Evolutionary conservation across 2,797 vertebrate species (phyloP).

Genomic region (Emydoidea blandingii): DNA sequence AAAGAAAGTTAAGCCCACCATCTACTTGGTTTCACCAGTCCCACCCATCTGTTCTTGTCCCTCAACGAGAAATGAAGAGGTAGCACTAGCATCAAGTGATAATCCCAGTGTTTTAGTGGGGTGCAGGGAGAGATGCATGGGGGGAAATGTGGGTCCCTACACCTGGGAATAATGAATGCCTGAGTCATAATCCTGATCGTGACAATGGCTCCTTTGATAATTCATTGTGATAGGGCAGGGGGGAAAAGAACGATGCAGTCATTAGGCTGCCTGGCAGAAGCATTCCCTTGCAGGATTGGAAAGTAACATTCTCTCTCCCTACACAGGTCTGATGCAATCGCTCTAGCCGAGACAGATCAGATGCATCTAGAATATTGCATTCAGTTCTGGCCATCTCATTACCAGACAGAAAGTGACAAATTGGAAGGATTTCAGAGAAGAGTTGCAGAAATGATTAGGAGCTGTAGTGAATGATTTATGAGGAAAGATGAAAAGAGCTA

Average conservation of each 20-base stretch:
- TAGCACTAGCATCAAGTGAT: neutral
- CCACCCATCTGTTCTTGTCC: neutral
- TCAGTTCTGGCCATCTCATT: neutral
- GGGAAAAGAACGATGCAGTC: neutral
- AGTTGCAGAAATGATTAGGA: neutral
- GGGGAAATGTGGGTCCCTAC: neutral
- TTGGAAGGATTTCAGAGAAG: neutral
- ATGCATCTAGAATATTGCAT: neutral
- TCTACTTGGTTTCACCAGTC: neutral
- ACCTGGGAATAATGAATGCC: neutral
- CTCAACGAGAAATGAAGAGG: neutral
- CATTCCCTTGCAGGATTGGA: neutral
- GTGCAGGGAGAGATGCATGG: neutral
- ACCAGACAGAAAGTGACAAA: neutral
- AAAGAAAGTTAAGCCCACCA: neutral
- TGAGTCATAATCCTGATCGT: neutral
- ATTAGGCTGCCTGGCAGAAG: conserved; percentile 4
- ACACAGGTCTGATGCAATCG: conserved; percentile 1
- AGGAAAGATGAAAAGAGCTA: conserved; percentile 46
- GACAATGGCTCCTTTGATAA: neutral
- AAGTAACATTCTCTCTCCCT: conserved; percentile 1
- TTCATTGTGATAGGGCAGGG: neutral
- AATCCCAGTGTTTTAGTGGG: neutral
- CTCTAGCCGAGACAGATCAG: too few species aligned
- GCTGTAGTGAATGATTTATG: neutral